These are phyloP conservation scores for Petaurus breviceps DNA, from an alignment of 2,113 vertebrate species.

Conservation along the genomic window DNA sequence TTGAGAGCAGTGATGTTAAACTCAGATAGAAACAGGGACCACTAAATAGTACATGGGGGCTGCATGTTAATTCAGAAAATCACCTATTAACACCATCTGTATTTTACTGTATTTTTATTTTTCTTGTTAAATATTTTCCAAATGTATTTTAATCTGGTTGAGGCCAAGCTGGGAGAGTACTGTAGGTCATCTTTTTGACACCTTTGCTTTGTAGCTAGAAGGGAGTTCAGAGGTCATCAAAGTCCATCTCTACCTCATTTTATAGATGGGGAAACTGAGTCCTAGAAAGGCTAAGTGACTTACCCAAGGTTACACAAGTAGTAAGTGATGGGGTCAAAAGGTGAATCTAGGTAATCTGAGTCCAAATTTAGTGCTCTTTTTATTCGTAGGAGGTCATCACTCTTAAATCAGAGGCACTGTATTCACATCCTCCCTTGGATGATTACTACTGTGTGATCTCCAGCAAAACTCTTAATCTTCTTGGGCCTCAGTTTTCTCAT, in stretches of 20 bases:
- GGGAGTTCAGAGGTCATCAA: background rate
- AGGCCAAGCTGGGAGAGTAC: background rate
- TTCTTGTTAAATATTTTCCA: background rate
- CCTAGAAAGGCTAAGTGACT: background rate
- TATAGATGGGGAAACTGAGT: background rate
- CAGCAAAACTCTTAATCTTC: background rate
- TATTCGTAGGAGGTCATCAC: background rate
- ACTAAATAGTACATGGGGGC: background rate
- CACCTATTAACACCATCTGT: background rate
- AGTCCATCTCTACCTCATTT: background rate
- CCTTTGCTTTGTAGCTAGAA: background rate
- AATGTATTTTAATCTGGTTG: background rate
- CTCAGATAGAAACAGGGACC: background rate
- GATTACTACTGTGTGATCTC: background rate
- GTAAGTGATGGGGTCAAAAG: background rate
- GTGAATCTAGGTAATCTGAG: background rate
- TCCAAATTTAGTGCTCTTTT: background rate
- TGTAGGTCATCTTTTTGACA: background rate
- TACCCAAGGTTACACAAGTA: background rate
- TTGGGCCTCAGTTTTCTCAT: background rate
- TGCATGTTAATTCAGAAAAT: background rate
- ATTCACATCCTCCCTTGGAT: background rate
- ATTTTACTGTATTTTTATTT: background rate
- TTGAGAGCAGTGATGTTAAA: background rate
- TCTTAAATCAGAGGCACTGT: background rate